Percentiles rank a stretch among this genome's conserved stretches.
Evolutionary conservation across 2,113 vertebrate species (phyloP).

Genomic region (Crotalus viridis): DNA sequence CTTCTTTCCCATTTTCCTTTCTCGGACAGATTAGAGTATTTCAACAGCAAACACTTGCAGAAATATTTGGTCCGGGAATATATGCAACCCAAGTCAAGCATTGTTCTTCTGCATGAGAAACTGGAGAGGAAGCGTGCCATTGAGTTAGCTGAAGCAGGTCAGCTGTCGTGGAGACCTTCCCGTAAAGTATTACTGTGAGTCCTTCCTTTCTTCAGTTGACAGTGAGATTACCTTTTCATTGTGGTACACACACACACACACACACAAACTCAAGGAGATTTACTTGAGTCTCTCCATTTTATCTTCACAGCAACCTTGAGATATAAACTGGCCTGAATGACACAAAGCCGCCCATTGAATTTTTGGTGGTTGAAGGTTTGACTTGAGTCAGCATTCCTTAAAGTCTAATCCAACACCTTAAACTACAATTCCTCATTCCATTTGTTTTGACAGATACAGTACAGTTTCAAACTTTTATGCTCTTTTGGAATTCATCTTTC

Average conservation of each 20-base stretch:
- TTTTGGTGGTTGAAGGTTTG: not conserved
- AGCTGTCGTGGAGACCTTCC: constrained; percentile 42
- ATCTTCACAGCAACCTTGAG: not conserved
- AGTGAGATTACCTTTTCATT: not conserved
- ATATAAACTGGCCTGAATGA: not conserved
- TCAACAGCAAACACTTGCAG: constrained; percentile 81
- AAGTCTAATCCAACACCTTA: not conserved
- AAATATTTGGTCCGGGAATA: constrained; percentile 80
- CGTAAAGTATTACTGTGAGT: constrained; percentile 59
- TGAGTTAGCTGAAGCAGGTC: constrained; percentile 66
- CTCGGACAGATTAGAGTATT: constrained; percentile 74
- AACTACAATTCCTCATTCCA: not conserved
- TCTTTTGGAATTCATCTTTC: not conserved
- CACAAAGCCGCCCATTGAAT: not conserved
- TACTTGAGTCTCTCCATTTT: not conserved
- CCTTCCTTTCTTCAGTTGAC: not conserved
- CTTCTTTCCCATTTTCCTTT: not conserved
- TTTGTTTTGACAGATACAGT: not conserved
- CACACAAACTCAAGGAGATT: too few species aligned
- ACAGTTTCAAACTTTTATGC: not conserved
- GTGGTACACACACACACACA: not conserved
- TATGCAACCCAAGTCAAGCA: constrained; percentile 75
- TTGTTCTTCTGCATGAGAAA: constrained; percentile 82
- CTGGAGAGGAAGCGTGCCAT: constrained; percentile 77
- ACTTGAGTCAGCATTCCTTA: not conserved